Percentiles rank a stretch among this genome's conserved stretches.
Conservation (phyloP, 2,888 invertebrate species). For the Aromia moschata region DNA sequence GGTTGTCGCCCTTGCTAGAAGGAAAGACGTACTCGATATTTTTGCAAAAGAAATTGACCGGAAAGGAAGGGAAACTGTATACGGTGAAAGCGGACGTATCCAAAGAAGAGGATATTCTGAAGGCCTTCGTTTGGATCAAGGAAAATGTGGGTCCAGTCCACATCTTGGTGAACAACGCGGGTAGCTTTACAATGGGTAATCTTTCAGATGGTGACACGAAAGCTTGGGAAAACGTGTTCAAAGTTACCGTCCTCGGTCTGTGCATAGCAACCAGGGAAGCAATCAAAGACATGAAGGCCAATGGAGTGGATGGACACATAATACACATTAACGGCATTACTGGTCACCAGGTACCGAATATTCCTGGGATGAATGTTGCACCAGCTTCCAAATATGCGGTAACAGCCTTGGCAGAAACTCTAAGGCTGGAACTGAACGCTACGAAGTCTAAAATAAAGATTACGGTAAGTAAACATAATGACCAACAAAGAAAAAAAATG, state of each 20-base stretch:
- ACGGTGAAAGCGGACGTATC: conserved; percentile 41
- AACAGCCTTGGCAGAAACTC: conserved; percentile 42
- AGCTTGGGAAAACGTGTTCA: conserved; percentile 32
- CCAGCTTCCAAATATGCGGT: conserved; percentile 45
- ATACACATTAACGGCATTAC: conserved; percentile 43
- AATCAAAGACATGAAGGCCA: conserved; percentile 40
- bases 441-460: conserved; percentile 42
- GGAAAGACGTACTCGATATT: conserved; percentile 40
- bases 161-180: conserved; percentile 48
- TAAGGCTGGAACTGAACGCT: conserved; percentile 39
- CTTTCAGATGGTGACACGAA: conserved; percentile 28
- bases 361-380: conserved; percentile 39
- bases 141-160: conserved; percentile 42
- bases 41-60: conserved; percentile 31
- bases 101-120: conserved; percentile 44
- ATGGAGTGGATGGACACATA: conserved; percentile 42
- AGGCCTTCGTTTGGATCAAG: conserved; percentile 40
- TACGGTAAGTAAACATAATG: conserved; percentile 35
- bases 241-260: conserved; percentile 44
- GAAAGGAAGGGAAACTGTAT: conserved; percentile 41
- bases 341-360: conserved; percentile 39
- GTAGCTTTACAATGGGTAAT: conserved; percentile 24
- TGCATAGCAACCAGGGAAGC: conserved; percentile 46
- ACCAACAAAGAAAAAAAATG: not conserved
- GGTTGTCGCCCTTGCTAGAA: conserved; percentile 46